Conservation (phyloP, 2,113 vertebrate species). For the Elachura formosa region DNA sequence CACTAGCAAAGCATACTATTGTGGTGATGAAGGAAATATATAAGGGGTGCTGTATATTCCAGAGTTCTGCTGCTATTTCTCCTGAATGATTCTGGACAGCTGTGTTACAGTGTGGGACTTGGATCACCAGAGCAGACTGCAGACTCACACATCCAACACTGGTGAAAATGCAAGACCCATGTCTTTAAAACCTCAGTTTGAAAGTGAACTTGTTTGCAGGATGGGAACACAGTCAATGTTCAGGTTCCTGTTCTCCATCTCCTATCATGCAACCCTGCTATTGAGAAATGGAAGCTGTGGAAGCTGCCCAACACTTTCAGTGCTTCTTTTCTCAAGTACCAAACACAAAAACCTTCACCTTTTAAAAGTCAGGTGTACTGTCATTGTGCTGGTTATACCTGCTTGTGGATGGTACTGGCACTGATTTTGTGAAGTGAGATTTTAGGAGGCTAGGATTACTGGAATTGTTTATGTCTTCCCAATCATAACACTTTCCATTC, state of each 20-base stretch:
- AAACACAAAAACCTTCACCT: neutral
- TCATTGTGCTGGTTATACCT: neutral
- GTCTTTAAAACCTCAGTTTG: neutral
- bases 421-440: neutral
- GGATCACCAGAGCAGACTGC: neutral
- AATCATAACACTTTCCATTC: neutral
- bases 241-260: neutral
- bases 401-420: neutral
- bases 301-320: neutral
- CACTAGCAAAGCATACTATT: neutral
- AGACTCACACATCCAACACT: neutral
- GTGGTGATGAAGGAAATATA: neutral
- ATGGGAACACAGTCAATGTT: neutral
- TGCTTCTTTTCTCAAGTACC: neutral
- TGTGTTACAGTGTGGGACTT: neutral
- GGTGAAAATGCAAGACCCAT: fast-evolving
- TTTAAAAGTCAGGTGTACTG: neutral
- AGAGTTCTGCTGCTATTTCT: neutral
- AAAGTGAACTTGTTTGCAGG: neutral
- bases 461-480: neutral
- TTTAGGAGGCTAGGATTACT: neutral
- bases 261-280: fast-evolving
- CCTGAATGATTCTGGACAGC: neutral
- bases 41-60: neutral
- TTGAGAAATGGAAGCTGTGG: neutral